Evolutionary conservation across 1,140 invertebrate species (phyloP).

Genomic region (Drosophila subpulchrella): DNA sequence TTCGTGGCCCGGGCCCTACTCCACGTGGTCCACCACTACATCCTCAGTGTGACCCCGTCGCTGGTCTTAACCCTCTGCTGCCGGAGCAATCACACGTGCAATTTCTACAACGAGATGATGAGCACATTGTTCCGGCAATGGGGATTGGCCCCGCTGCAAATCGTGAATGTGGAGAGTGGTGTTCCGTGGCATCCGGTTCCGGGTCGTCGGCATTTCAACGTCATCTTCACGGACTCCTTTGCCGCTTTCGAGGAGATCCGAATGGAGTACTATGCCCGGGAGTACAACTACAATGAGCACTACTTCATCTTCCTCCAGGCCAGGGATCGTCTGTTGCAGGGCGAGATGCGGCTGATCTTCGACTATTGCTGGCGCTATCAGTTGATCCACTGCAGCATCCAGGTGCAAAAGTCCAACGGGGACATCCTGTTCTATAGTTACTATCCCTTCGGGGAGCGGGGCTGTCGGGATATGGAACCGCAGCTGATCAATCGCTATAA

Average conservation of each 20-base stretch:
- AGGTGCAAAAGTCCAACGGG: slow-evolving; percentile 64
- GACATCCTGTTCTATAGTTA: slow-evolving; percentile 73
- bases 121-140: slow-evolving; percentile 59
- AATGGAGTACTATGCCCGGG: slow-evolving; percentile 46
- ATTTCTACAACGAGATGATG: slow-evolving; percentile 77
- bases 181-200: slow-evolving; percentile 17
- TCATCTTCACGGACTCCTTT: slow-evolving; percentile 74
- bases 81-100: slow-evolving; percentile 61
- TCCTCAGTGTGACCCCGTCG: slow-evolving; percentile 57
- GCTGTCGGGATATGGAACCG: slow-evolving; percentile 48
- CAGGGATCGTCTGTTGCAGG: slow-evolving; percentile 42
- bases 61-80: slow-evolving; percentile 67
- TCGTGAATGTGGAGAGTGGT: slow-evolving; percentile 53
- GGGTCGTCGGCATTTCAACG: slow-evolving; percentile 58
- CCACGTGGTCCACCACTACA: slow-evolving; percentile 64
- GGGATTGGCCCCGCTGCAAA: slow-evolving; percentile 64
- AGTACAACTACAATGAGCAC: slow-evolving; percentile 71
- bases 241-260: slow-evolving; percentile 65
- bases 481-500: slow-evolving; percentile 69
- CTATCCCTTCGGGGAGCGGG: slow-evolving; percentile 42
- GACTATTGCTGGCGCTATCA: slow-evolving; percentile 71
- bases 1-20: slow-evolving; percentile 65
- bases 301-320: slow-evolving; percentile 78
- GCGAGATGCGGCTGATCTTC: slow-evolving; percentile 69
- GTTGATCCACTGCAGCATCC: slow-evolving; percentile 73